These are phyloP conservation scores for Limnephilus auricula DNA, from an alignment of 2,888 invertebrate species.

Conservation along the genomic window DNA sequence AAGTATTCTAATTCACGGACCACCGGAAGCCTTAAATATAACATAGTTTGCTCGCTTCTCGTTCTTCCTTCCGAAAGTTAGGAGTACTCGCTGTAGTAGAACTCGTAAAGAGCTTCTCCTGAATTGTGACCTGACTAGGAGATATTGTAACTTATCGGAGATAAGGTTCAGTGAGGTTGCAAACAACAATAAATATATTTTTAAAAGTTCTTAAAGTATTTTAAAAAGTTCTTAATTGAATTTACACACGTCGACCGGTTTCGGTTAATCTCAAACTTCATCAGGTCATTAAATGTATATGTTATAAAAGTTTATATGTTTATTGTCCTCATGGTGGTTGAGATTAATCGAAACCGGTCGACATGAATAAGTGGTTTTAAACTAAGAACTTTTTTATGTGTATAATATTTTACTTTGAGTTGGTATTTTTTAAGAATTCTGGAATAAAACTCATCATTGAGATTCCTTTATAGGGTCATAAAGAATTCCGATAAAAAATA, in stretches of 20 bases:
- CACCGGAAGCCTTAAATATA: slow-evolving; percentile 11
- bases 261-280: too few species aligned
- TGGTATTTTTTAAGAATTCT: neutral
- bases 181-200: neutral
- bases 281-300: too few species aligned
- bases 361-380: too few species aligned
- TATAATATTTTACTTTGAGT: neutral
- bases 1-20: slow-evolving; percentile 17
- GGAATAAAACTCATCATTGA: neutral
- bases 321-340: too few species aligned
- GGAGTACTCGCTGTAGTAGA: neutral
- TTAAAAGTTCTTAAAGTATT: too few species aligned
- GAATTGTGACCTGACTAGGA: neutral
- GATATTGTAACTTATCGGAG: neutral
- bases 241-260: too few species aligned
- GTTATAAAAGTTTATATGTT: too few species aligned
- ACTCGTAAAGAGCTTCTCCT: neutral
- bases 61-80: neutral
- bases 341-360: too few species aligned
- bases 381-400: too few species aligned
- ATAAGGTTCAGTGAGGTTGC: neutral
- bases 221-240: too few species aligned
- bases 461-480: neutral
- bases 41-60: neutral
- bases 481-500: neutral